Percentiles rank a stretch among this genome's conserved stretches.
Conservation (phyloP, 2,113 vertebrate genomes). For the Periophthalmodon schlosseri region DNA sequence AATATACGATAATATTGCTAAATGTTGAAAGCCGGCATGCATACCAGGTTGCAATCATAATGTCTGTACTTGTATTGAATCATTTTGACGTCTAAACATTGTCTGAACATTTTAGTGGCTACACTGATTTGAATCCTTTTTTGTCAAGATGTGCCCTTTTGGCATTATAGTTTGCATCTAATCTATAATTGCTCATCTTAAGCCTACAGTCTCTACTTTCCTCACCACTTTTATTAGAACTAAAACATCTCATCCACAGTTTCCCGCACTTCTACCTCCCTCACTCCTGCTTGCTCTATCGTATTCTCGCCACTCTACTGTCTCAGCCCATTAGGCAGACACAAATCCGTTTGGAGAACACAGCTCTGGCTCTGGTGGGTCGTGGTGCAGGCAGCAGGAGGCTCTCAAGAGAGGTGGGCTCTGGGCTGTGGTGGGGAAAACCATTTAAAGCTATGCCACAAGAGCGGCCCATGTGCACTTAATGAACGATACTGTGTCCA, state of each 20-base stretch:
- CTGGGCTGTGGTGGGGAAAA: conserved; percentile 57
- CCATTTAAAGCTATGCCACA: conserved; percentile 62
- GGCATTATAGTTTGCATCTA: background rate
- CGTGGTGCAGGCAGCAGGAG: conserved; percentile 41
- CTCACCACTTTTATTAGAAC: conserved; percentile 22
- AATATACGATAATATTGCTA: background rate
- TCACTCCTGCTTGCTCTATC: conserved; percentile 34
- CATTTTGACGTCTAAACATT: background rate
- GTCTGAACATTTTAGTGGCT: too few relatives aligned
- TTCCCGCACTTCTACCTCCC: conserved; percentile 14
- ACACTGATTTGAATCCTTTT: background rate
- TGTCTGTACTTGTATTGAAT: background rate
- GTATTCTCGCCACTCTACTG: conserved; percentile 63
- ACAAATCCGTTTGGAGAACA: conserved; percentile 69
- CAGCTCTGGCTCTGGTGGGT: conserved; percentile 49
- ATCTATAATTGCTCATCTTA: conserved; percentile 3
- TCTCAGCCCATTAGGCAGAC: conserved; percentile 73
- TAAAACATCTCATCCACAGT: conserved; percentile 36
- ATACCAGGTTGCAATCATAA: background rate
- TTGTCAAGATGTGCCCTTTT: background rate
- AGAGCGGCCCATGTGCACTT: conserved; percentile 43
- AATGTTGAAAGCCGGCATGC: background rate
- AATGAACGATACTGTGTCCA: conserved; percentile 42
- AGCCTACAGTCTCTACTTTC: background rate
- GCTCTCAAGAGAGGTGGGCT: conserved; percentile 49